Evolutionary conservation across 2,113 vertebrate genomes (phyloP), one percentile per base, ranked within the genome.

Genomic region (Oryzias curvinotus): DNA sequence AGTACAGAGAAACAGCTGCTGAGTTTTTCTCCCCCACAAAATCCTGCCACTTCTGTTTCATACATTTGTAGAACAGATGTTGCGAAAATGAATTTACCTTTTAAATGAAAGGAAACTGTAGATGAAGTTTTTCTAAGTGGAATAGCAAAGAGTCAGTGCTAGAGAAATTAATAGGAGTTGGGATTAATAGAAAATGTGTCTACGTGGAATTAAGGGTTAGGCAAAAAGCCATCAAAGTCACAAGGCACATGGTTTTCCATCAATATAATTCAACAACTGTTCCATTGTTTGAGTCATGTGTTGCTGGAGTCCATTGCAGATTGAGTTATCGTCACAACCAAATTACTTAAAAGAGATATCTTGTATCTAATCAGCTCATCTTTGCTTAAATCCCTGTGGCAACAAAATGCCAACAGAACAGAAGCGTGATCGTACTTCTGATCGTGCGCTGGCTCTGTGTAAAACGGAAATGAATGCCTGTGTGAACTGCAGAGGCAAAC

Each of bases 401-500:
- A 36, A 12, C 36, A 36, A 36, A 0, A 36, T 2, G 36, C 2
- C 10, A 10, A 36, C 36, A 36, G 36, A 36, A 12, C 36, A 12
- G 50, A 21, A 26, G 23, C 5, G 15, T 14, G 7, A 25, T 16
- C 4, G 41, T 61, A 67, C 16, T 45, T 60, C 30, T 42, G 49
- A 18, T 48, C 78, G 71, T 42, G 67, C 45, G 71, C 45, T 62
- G 58, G 19, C 62, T 78, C 62, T 51, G 54, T 14, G 68, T 53
- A 54, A 71, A 30, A 65, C 3, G 25, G 51, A 52, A 61, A 64
- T 60, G 49, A 71, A 62, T 45, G 58, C 53, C 50, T 36, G 67
- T 71, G 77, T 71, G 72, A 79, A 82, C 68, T 53, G 52, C 36
- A 30, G 48, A 73, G 57, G 50, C 30, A 36, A 67, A 66, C 51